Evolutionary conservation across 2,888 invertebrate genomes (phyloP).

Genomic region (Ethmia dodecea): DNA sequence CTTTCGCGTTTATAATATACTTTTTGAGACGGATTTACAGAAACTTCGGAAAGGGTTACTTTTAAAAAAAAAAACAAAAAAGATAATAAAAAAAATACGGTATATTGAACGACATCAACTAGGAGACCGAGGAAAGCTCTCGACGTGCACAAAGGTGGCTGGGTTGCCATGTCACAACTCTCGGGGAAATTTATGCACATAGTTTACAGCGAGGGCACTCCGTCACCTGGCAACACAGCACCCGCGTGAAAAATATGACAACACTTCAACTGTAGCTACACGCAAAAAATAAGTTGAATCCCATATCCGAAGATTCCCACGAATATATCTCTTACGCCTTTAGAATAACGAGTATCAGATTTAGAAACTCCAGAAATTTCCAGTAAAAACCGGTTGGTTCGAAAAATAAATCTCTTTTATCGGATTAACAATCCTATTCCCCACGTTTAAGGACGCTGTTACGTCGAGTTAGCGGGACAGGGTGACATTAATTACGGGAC

Average conservation of each 20-base stretch:
- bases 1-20: too few species aligned
- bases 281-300: constrained; percentile 3
- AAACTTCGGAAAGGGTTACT: too few species aligned
- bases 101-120: too few species aligned
- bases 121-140: too few species aligned
- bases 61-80: too few species aligned
- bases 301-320: background rate
- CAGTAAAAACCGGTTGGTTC: constrained; percentile 1
- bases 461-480: background rate
- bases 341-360: background rate
- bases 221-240: constrained; percentile 36
- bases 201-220: constrained; percentile 51
- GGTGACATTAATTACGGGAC: constrained; percentile 12
- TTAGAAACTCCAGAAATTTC: background rate
- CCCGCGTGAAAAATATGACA: constrained; percentile 32
- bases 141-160: constrained; percentile 36
- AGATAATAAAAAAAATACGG: too few species aligned
- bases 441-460: constrained; percentile 1
- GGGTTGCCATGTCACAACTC: constrained; percentile 45
- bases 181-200: constrained; percentile 67
- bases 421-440: constrained; percentile 9
- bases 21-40: too few species aligned
- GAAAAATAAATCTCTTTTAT: constrained; percentile 6
- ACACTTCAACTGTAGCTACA: constrained; percentile 19
- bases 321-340: background rate